Evolutionary conservation across 2,113 vertebrate species (phyloP), one percentile per base, ranked within the genome.

Genomic region (Heterotilapia buettikoferi): DNA sequence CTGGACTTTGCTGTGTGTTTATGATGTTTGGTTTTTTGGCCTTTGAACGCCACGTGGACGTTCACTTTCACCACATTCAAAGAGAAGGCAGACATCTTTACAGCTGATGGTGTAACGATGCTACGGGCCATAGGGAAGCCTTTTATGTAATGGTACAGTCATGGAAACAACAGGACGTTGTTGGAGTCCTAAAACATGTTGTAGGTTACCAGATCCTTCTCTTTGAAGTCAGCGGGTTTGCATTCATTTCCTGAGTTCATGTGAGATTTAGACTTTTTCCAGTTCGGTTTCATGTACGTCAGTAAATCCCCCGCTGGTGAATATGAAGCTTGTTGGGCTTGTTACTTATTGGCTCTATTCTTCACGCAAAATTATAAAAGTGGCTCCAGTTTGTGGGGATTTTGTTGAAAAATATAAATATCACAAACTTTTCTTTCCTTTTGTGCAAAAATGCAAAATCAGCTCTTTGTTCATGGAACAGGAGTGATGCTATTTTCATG

Each of bases 291-390:
- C 19, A 38, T n/a, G 36, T 14, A 6, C 12, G 1, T 71, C 66
- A 16, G n/a, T 71, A 71, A 71, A 43, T 43, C n/a, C 7, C 0
- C 12, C 3, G 12, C 5, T 16, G 7, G 12, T 43, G 38, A 43
- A 0, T 0, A 16, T 9, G 33, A 13, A 71, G 66, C 66, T 16
- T 24, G 38, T 29, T 2, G 26, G 71, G 54, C 21, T 12, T 7
- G 13, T 26, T 57, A 5, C 45, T n/a, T 26, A 4, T 16, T 43
- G 6, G 1, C 4, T 47, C 4, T 29, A 5, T 11, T 26, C 0
- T 47, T 76, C 43, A 50, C 0, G 1, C 61, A 50, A 31, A 50
- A 45, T 47, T 6, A 45, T 0, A 50, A 7, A 50, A 29, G 21
- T 29, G 68, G 21, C 21, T 47, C 24, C 43, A 29, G 71, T 9